A percentile compares a stretch with the other conserved stretches of the same genome.
Evolutionary conservation across 2,888 invertebrate genomes (phyloP).

Genomic region (Harpalus rufipes): DNA sequence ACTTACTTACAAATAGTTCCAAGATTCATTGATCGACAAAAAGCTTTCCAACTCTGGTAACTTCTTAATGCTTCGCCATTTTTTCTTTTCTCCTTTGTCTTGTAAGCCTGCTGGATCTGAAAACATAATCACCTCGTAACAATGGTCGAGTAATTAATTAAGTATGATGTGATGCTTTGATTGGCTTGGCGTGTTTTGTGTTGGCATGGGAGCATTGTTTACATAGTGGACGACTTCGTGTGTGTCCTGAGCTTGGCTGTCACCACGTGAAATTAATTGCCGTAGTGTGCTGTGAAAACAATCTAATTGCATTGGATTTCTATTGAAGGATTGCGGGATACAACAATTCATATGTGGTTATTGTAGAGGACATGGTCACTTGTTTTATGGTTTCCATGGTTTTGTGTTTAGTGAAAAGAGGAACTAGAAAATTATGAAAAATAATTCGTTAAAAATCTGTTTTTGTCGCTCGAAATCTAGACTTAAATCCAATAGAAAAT

Average conservation of each 20-base stretch:
- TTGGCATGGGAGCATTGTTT: conserved; percentile 36
- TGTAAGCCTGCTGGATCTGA: conserved; percentile 11
- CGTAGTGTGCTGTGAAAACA: conserved; percentile 44
- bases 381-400: too few relatives aligned
- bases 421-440: too few relatives aligned
- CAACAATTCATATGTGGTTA: conserved; percentile 11
- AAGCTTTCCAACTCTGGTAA: background rate
- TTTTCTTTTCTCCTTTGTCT: conserved; percentile 20
- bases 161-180: conserved; percentile 59
- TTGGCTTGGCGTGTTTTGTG: conserved; percentile 55
- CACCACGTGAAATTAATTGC: conserved; percentile 47
- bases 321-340: conserved; percentile 38
- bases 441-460: too few relatives aligned
- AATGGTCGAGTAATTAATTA: conserved; percentile 59
- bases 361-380: background rate
- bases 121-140: conserved; percentile 44
- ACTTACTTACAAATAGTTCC: background rate
- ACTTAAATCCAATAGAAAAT: too few relatives aligned
- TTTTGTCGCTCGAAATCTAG: too few relatives aligned
- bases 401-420: too few relatives aligned
- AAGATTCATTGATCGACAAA: background rate
- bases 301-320: conserved; percentile 54
- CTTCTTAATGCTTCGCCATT: conserved; percentile 7
- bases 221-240: conserved; percentile 31
- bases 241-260: conserved; percentile 44